Evolutionary conservation across 2,888 invertebrate species (phyloP).

Genomic region (Gastrophysa polygoni): DNA sequence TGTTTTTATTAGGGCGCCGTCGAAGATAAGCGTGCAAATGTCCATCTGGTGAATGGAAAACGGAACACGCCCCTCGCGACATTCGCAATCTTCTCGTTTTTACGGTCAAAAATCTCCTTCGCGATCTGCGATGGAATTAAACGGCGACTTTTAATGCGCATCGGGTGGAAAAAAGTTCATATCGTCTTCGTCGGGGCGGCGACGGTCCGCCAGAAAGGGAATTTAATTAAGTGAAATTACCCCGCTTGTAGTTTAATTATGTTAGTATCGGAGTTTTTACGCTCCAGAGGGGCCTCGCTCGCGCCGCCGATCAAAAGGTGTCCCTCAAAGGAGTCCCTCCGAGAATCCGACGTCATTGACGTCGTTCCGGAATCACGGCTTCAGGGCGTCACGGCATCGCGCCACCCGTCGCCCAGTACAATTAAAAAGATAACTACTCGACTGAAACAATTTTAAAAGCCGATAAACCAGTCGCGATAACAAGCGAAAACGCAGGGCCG

Average conservation of each 20-base stretch:
- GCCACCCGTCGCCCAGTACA: conserved; percentile 37
- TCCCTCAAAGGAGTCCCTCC: conserved; percentile 43
- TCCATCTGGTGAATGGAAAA: conserved; percentile 55
- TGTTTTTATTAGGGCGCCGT: conserved; percentile 48
- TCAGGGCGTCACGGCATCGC: neutral
- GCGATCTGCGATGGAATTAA: conserved; percentile 62
- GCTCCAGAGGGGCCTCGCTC: conserved; percentile 46
- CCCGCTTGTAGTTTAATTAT: conserved; percentile 64
- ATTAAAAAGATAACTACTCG: conserved; percentile 55
- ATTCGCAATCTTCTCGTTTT: conserved; percentile 53
- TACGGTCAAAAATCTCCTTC: conserved; percentile 61
- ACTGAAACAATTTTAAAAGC: conserved; percentile 51
- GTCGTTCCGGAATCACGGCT: conserved; percentile 21
- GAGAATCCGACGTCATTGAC: conserved; percentile 29
- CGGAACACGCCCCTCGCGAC: conserved; percentile 50
- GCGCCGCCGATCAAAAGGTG: conserved; percentile 57
- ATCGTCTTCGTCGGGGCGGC: conserved; percentile 51
- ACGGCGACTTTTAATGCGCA: conserved; percentile 62
- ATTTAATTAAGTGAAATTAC: conserved; percentile 65
- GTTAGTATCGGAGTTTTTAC: conserved; percentile 62
- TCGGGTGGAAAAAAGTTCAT: conserved; percentile 62
- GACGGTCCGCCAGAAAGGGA: conserved; percentile 58
- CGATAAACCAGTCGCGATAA: conserved; percentile 39
- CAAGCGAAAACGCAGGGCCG: conserved; percentile 25
- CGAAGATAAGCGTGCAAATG: conserved; percentile 45